Evolutionary conservation across 2,113 vertebrate species (phyloP).

Genomic region (Proterorhinus semilunaris): DNA sequence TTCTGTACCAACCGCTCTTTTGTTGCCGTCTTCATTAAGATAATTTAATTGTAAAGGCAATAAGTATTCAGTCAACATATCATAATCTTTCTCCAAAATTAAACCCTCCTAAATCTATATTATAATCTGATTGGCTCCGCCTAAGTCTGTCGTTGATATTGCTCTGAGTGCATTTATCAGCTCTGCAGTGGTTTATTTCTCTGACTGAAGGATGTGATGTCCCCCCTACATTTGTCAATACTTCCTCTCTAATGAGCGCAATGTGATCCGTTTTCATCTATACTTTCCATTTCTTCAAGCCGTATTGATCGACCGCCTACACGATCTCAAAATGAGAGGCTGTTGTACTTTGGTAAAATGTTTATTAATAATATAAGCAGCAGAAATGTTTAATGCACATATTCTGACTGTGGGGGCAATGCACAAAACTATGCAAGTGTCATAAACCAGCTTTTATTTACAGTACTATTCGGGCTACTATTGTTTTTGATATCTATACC

Average conservation of each 20-base stretch:
- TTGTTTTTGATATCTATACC: too few species aligned
- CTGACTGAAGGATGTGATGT: constrained; percentile 26
- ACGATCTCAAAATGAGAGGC: constrained; percentile 39
- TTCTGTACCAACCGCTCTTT: not conserved
- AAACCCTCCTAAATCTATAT: not conserved
- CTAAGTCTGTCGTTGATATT: not conserved
- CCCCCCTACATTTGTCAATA: constrained; percentile 24
- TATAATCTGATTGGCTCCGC: not conserved
- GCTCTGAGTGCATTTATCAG: constrained; percentile 16
- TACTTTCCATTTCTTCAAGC: constrained; percentile 41
- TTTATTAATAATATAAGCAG: not conserved
- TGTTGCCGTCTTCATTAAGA: not conserved
- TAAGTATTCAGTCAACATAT: not conserved
- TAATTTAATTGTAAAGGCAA: not conserved
- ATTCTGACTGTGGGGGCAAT: too few species aligned
- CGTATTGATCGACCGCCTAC: constrained; percentile 50
- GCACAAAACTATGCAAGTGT: too few species aligned
- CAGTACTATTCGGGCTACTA: too few species aligned
- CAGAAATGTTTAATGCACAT: not conserved
- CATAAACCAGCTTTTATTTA: not conserved
- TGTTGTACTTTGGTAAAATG: constrained; percentile 33
- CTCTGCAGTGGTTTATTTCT: constrained; percentile 24
- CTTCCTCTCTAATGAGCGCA: constrained; percentile 32
- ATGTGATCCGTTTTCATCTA: constrained; percentile 49
- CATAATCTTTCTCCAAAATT: not conserved